Evolutionary conservation across 2,113 vertebrate genomes (phyloP).

Genomic region (Geococcyx californianus): DNA sequence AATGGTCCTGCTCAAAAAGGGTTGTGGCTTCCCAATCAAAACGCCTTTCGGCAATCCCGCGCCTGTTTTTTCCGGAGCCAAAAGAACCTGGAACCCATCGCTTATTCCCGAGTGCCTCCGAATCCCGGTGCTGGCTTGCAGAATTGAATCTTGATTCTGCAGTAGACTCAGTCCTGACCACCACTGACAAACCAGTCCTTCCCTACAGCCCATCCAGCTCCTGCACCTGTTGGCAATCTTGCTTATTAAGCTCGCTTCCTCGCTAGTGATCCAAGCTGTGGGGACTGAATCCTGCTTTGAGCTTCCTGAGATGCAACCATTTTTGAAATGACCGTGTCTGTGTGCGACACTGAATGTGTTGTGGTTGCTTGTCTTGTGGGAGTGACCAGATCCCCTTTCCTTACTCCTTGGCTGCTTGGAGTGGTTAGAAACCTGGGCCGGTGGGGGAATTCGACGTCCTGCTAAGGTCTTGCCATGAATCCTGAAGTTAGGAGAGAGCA

Average conservation of each 20-base stretch:
- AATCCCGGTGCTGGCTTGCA: not conserved
- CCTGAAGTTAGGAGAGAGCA: not conserved
- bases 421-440: not conserved
- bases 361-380: not conserved
- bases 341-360: not conserved
- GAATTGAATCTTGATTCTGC: constrained; percentile 1
- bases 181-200: not conserved
- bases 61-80: not conserved
- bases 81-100: not conserved
- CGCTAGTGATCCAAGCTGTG: not conserved
- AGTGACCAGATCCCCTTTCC: not conserved
- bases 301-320: constrained; percentile 23
- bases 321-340: constrained; percentile 61
- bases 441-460: not conserved
- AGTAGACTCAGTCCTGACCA: constrained; percentile 3
- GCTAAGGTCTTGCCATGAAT: not conserved
- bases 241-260: constrained; percentile 14
- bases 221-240: not conserved
- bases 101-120: not conserved
- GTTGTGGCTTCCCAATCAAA: constrained; percentile 56
- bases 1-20: constrained; percentile 58
- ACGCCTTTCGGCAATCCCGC: not conserved
- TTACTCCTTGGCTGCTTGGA: not conserved
- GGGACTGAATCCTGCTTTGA: constrained; percentile 7
- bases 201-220: not conserved